phyloP scores from a whole-genome alignment of 2,797 vertebrate genomes.

The Hydrocynus forskahlii region DNA sequence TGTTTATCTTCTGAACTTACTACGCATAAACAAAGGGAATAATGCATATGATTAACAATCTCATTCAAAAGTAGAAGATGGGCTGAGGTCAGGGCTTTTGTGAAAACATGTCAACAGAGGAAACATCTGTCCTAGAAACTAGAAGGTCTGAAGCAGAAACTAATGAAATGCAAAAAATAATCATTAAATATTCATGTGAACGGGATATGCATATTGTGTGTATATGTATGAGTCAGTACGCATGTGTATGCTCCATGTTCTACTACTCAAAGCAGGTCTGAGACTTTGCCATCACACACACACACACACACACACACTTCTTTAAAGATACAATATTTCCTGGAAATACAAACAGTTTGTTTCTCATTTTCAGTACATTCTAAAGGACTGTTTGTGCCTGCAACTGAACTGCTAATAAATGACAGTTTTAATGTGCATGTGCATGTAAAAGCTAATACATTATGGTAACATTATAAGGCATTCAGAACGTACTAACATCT shows the following conservation, averaged over 20 bases:
- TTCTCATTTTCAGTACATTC: too few species aligned
- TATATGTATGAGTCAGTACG: not conserved
- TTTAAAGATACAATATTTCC: constrained; percentile 42
- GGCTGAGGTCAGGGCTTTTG: not conserved
- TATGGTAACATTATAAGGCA: too few species aligned
- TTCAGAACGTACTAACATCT: not conserved
- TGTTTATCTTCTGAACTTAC: not conserved
- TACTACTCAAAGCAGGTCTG: constrained; percentile 60
- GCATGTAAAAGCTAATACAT: too few species aligned
- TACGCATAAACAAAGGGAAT: not conserved
- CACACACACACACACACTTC: too few species aligned
- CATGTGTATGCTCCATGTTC: constrained; percentile 64
- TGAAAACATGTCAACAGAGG: not conserved
- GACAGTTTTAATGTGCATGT: not conserved
- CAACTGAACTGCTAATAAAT: not conserved
- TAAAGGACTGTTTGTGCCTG: too few species aligned
- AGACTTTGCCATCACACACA: constrained; percentile 48
- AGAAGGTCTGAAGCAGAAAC: not conserved
- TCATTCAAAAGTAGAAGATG: not conserved
- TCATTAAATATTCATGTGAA: constrained; percentile 43
- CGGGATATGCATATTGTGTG: constrained; percentile 2
- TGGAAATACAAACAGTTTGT: not conserved
- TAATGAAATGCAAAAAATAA: constrained; percentile 32
- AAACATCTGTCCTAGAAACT: constrained; percentile 18
- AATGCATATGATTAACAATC: not conserved